These are phyloP conservation scores for Corythucha ciliata DNA, from an alignment of 2,888 invertebrate genomes.

Conservation along the genomic window DNA sequence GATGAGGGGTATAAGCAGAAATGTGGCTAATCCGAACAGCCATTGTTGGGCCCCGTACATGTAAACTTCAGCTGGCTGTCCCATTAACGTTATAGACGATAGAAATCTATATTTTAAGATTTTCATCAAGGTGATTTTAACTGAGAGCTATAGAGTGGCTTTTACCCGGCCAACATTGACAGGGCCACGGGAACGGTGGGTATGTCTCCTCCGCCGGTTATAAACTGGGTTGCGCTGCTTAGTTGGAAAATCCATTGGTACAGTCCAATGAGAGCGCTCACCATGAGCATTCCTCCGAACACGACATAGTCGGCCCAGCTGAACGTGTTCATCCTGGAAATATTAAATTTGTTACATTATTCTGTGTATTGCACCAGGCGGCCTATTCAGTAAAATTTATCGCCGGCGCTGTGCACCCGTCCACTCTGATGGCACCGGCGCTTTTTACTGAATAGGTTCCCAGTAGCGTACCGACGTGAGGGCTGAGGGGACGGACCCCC, in stretches of 20 bases:
- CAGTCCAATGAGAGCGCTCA: slow-evolving; percentile 41
- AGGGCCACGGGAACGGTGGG: slow-evolving; percentile 44
- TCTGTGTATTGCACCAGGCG: no score
- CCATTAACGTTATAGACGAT: slow-evolving; percentile 46
- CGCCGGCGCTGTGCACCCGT: no score
- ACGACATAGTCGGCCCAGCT: slow-evolving; percentile 40
- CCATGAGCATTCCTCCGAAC: slow-evolving; percentile 39
- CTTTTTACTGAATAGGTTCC: no score
- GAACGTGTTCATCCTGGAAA: slow-evolving; percentile 32
- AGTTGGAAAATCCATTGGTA: slow-evolving; percentile 37
- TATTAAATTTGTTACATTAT: no score
- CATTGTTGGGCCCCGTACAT: slow-evolving; percentile 43
- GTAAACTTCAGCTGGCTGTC: slow-evolving; percentile 47
- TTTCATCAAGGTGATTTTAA: background rate
- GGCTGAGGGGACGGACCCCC: no score
- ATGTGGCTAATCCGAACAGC: slow-evolving; percentile 38
- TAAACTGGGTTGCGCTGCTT: slow-evolving; percentile 39
- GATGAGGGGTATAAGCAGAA: slow-evolving; percentile 39
- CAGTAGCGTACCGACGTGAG: no score
- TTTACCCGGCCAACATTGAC: slow-evolving; percentile 43
- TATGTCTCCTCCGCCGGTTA: slow-evolving; percentile 42
- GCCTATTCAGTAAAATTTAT: background rate
- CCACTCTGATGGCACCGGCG: no score
- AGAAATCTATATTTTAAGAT: slow-evolving; percentile 37
- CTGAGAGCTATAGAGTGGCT: background rate